Base-by-base conservation (phyloP, 2,797 vertebrate genomes). In the Cyprinodon diabolis region DNA sequence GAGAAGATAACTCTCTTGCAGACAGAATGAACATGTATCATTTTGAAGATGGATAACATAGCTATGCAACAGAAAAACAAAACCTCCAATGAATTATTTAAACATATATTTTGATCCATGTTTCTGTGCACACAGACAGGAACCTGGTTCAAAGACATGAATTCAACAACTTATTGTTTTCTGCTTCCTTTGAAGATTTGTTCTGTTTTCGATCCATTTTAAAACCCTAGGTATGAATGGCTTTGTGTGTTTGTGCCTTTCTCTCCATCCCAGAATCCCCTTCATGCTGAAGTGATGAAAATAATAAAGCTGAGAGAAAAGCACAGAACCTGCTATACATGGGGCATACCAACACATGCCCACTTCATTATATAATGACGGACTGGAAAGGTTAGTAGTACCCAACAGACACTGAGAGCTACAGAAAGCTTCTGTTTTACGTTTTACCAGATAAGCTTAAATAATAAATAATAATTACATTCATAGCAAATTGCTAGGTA, bases 101-200 rank as follows among this genome's bases (percentile, higher is more conserved):
- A 75, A 51, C 35, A 30, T 62, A 40, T 60, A 37, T 17, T 68
- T 49, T 17, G 62, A 54, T 45, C 35, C 37, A 54, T n/a, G 19
- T 63, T 35, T 35, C 67, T 43, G 11, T 49, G 54, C 40, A 65
- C 62, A 65, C 40, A 15, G 68, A 71, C 4, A 7, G 30, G 47
- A 66, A 71, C 13, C n/a, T 51, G 52, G 56, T 48, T 66, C 56
- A 66, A 51, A 45, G 51, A 71, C 66, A 71, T 66, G 47, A 51
- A 76, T 66, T 71, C 47, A 66, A 35, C 45, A n/a, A 58, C 47
- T 54, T 25, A 51, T 3, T 4, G 3, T 67, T 69, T 55, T 43
- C 17, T 15, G 23, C 65, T 62, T 52, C 65, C 52, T 72, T 57
- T 68, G 55, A 72, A 48, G 56, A 62, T 72, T 68, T 63, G 56